phyloP scores from a whole-genome alignment of 2,888 invertebrate species.

The Drosophila dives region DNA sequence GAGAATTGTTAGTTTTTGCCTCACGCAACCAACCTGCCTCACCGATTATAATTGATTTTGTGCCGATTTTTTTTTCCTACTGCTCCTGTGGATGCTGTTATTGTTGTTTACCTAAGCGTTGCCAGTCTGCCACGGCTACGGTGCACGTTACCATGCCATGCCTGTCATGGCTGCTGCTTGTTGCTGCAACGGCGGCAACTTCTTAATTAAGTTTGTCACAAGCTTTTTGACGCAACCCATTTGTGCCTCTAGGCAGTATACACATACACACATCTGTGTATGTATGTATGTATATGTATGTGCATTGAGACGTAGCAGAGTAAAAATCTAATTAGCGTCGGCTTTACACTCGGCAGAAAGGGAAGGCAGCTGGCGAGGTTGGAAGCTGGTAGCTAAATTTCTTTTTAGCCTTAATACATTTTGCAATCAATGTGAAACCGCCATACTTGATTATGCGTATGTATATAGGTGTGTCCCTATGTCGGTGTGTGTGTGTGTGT shows the following conservation, averaged over 20 bases:
- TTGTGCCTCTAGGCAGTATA: constrained; percentile 14
- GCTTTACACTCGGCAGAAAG: constrained; percentile 32
- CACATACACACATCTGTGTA: constrained; percentile 4
- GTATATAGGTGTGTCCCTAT: constrained; percentile 4
- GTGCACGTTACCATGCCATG: constrained; percentile 28
- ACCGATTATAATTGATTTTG: constrained; percentile 60
- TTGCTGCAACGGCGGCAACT: constrained; percentile 58
- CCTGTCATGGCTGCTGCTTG: constrained; percentile 36
- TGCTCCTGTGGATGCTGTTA: constrained; percentile 11
- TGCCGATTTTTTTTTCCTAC: constrained; percentile 8
- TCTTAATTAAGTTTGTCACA: constrained; percentile 72
- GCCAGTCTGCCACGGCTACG: constrained; percentile 9
- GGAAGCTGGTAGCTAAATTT: constrained; percentile 29
- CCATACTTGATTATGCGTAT: constrained; percentile 33
- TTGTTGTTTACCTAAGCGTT: constrained; percentile 58
- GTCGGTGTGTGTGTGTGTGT: constrained; percentile 18
- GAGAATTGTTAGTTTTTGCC: constrained; percentile 9
- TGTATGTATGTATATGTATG: constrained; percentile 9
- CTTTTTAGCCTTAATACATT: constrained; percentile 55
- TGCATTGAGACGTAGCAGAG: constrained; percentile 12
- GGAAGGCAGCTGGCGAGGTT: not conserved
- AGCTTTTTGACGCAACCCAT: constrained; percentile 43
- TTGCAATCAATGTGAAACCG: constrained; percentile 60
- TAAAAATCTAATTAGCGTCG: constrained; percentile 66
- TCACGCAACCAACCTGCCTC: constrained; percentile 23